Evolutionary conservation across 1,140 invertebrate genomes (phyloP).

Genomic region (Drosophila arizonae): DNA sequence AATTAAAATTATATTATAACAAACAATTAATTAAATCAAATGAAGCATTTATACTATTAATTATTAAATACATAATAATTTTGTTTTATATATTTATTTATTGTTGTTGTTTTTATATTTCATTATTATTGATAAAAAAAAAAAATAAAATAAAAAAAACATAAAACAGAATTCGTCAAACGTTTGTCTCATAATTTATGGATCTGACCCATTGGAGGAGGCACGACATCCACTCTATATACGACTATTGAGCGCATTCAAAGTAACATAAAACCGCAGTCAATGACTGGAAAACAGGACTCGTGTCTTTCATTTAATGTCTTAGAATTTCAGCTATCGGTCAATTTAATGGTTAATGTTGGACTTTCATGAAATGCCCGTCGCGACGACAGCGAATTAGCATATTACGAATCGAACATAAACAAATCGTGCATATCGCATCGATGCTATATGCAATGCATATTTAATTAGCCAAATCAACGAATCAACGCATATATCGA

Average conservation of each 20-base stretch:
- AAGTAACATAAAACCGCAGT: slow-evolving; percentile 48
- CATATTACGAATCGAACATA: slow-evolving; percentile 62
- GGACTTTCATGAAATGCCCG: slow-evolving; percentile 40
- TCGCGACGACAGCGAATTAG: slow-evolving; percentile 50
- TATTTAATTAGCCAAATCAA: slow-evolving; percentile 62
- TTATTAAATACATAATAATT: no score
- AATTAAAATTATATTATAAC: no score
- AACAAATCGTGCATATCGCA: slow-evolving; percentile 61
- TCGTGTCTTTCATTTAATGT: slow-evolving; percentile 59
- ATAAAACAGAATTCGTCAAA: neutral
- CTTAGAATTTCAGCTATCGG: slow-evolving; percentile 73
- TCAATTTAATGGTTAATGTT: slow-evolving; percentile 41
- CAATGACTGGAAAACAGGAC: slow-evolving; percentile 72
- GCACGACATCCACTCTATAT: slow-evolving; percentile 13
- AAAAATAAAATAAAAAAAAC: no score
- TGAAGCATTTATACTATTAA: no score
- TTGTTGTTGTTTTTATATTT: no score
- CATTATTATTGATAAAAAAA: neutral
- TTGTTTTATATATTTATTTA: no score
- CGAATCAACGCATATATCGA: slow-evolving; percentile 9
- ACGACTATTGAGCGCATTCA: neutral
- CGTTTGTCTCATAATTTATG: slow-evolving; percentile 12
- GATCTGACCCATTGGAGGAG: slow-evolving; percentile 24
- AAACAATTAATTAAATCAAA: no score
- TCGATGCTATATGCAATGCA: slow-evolving; percentile 60